A percentile compares a stretch with the other conserved stretches of the same genome.
phyloP scores from a whole-genome alignment of 2,888 invertebrate genomes.

The Gastracanthus pulcherrimus region DNA sequence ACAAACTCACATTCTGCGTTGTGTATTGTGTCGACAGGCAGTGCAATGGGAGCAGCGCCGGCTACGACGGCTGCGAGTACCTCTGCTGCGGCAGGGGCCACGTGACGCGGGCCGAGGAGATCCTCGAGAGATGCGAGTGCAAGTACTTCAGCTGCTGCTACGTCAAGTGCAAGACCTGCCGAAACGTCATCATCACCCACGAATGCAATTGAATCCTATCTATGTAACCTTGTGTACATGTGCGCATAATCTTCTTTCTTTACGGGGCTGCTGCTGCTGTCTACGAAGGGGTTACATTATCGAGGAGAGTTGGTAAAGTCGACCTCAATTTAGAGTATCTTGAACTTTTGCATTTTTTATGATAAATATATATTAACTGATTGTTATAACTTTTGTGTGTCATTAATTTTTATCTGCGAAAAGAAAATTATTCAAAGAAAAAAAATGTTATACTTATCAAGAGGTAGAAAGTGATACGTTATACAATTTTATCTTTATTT shows the following conservation, averaged over 20 bases:
- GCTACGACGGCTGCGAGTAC: conserved; percentile 86
- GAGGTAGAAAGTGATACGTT: no score
- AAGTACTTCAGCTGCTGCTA: conserved; percentile 93
- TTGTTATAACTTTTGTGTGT: no score
- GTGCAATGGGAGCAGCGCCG: conserved; percentile 84
- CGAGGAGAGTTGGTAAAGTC: background rate
- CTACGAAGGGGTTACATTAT: background rate
- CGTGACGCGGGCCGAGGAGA: conserved; percentile 83
- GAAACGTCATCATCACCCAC: conserved; percentile 84
- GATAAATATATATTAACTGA: no score
- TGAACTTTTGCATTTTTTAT: no score
- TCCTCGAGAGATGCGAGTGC: conserved; percentile 88
- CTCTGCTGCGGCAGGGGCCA: conserved; percentile 92
- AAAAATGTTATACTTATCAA: no score
- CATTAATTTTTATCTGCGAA: no score
- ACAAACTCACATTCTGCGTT: background rate
- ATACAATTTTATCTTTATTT: no score
- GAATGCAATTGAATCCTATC: conserved; percentile 82
- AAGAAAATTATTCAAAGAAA: no score
- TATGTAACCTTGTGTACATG: background rate
- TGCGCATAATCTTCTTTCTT: background rate
- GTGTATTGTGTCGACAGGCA: conserved; percentile 78
- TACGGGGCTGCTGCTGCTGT: background rate
- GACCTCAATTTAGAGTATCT: no score
- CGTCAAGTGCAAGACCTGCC: conserved; percentile 91